Percentiles rank a stretch among this genome's conserved stretches.
Evolutionary conservation across 1,140 invertebrate species (phyloP).

Genomic region (Drosophila melanica): DNA sequence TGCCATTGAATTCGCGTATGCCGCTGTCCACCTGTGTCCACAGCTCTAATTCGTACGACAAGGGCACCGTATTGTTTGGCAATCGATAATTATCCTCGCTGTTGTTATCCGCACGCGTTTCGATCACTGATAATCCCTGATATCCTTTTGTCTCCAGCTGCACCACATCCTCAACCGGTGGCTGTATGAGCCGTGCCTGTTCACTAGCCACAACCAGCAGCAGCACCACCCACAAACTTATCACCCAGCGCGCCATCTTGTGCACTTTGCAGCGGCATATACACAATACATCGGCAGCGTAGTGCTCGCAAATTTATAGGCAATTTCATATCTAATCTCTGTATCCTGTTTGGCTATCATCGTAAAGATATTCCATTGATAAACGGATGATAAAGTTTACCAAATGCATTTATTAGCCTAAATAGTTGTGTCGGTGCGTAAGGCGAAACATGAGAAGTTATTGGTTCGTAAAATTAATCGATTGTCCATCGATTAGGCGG

Average conservation of each 20-base stretch:
- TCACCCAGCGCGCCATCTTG: constrained; percentile 85
- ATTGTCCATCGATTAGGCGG: constrained; percentile 2
- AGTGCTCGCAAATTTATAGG: constrained; percentile 54
- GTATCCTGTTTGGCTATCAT: constrained; percentile 8
- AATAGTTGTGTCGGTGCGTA: constrained; percentile 7
- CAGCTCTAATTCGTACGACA: constrained; percentile 87
- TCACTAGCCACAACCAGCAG: constrained; percentile 43
- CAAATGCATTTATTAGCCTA: background rate
- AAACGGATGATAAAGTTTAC: constrained; percentile 20
- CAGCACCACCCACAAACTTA: constrained; percentile 46
- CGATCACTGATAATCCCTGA: background rate
- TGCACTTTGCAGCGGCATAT: constrained; percentile 89
- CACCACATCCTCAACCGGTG: constrained; percentile 11
- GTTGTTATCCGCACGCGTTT: constrained; percentile 57
- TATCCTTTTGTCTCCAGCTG: constrained; percentile 64
- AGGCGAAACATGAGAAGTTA: background rate
- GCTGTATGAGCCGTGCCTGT: constrained; percentile 43
- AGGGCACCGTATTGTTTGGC: constrained; percentile 85
- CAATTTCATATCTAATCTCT: constrained; percentile 51
- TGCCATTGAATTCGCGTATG: constrained; percentile 85
- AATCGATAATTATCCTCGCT: constrained; percentile 85
- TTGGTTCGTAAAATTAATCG: constrained; percentile 4
- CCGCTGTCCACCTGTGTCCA: constrained; percentile 86
- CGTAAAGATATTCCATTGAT: constrained; percentile 56
- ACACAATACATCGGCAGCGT: constrained; percentile 20